Conservation (phyloP, 2,888 invertebrate species). For the Tetropium fuscum region DNA sequence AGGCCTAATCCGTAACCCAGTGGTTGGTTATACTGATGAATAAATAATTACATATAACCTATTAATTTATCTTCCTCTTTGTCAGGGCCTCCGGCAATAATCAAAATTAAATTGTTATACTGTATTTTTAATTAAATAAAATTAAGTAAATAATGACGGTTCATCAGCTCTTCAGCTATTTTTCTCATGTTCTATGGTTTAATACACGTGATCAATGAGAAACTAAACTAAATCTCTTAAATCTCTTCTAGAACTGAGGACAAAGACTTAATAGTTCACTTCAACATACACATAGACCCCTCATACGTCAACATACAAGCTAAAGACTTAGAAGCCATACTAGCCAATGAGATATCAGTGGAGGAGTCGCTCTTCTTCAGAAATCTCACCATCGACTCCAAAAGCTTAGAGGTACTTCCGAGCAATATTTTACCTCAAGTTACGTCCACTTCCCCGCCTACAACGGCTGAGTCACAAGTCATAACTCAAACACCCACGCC, state of each 20-base stretch:
- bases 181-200: too few species aligned
- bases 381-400: conserved; percentile 75
- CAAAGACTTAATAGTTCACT: conserved; percentile 83
- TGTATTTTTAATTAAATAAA: too few species aligned
- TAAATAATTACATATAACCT: too few species aligned
- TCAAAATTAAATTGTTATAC: too few species aligned
- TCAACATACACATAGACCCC: conserved; percentile 88
- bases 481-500: conserved; percentile 71
- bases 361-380: conserved; percentile 71
- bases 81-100: too few species aligned
- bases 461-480: conserved; percentile 58
- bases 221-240: too few species aligned
- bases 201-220: too few species aligned
- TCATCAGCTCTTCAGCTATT: too few species aligned
- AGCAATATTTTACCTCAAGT: conserved; percentile 59
- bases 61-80: too few species aligned
- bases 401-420: conserved; percentile 75
- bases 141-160: too few species aligned
- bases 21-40: too few species aligned
- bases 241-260: conserved; percentile 76
- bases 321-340: conserved; percentile 74
- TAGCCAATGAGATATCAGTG: conserved; percentile 75
- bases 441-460: conserved; percentile 62
- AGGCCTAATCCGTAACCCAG: too few species aligned
- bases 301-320: conserved; percentile 69